Percentiles rank a stretch among this genome's conserved stretches.
These are phyloP conservation scores for Tinamus guttatus DNA, from an alignment of 2,113 vertebrate genomes.

Conservation along the genomic window DNA sequence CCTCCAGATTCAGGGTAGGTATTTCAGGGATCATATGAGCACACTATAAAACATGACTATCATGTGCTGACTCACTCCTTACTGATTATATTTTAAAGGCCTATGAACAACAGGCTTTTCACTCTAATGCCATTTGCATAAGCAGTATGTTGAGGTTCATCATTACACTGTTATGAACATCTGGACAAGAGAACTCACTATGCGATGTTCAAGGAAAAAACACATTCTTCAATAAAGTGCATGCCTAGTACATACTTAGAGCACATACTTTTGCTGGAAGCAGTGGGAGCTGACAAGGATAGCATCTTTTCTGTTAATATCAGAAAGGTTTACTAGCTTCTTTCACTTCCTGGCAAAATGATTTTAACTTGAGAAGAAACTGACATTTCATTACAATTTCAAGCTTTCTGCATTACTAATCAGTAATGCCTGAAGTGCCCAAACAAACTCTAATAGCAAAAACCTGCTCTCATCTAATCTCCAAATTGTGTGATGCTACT, in stretches of 20 bases:
- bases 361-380: background rate
- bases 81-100: background rate
- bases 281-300: background rate
- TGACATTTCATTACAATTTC: background rate
- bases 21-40: background rate
- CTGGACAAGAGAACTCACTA: background rate
- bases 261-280: background rate
- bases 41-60: background rate
- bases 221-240: background rate
- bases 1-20: background rate
- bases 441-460: background rate
- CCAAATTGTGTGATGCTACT: background rate
- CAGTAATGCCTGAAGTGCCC: background rate
- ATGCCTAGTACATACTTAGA: background rate
- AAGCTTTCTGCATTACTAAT: background rate
- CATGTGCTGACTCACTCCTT: background rate
- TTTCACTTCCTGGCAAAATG: background rate
- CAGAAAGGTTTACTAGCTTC: background rate
- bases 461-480: background rate
- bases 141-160: background rate
- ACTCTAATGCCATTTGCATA: background rate
- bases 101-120: background rate
- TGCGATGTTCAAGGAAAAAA: background rate
- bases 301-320: background rate
- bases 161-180: background rate